Evolutionary conservation across 2,888 invertebrate species (phyloP).

Genomic region (Spodoptera picta): DNA sequence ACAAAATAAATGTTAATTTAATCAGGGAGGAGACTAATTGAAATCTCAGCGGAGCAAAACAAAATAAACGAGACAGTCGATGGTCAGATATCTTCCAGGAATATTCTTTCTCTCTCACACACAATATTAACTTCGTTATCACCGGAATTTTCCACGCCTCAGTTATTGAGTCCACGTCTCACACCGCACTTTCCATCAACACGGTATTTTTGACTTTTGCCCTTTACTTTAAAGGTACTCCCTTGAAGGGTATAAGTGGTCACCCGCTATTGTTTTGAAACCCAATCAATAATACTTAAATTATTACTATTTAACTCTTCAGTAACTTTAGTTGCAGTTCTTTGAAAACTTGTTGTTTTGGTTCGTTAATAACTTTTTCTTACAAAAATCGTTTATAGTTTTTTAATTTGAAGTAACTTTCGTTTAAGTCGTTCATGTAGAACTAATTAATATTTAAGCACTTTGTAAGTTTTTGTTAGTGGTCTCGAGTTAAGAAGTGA

Average conservation of each 20-base stretch:
- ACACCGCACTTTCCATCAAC: slow-evolving; percentile 28
- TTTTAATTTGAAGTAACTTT: too few species aligned
- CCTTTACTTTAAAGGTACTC: slow-evolving; percentile 29
- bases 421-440: too few species aligned
- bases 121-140: slow-evolving; percentile 14
- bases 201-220: slow-evolving; percentile 42
- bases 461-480: not conserved
- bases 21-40: too few species aligned
- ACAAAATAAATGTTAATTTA: too few species aligned
- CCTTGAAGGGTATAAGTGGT: slow-evolving; percentile 14
- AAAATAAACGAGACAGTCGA: too few species aligned
- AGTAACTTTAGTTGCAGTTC: slow-evolving; percentile 13
- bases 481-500: not conserved
- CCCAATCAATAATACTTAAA: slow-evolving; percentile 19
- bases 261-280: slow-evolving; percentile 23
- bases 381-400: too few species aligned
- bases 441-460: too few species aligned
- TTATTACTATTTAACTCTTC: slow-evolving; percentile 10
- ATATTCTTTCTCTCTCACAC: too few species aligned
- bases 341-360: slow-evolving; percentile 11
- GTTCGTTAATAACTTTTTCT: slow-evolving; percentile 18
- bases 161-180: slow-evolving; percentile 15
- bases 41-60: too few species aligned
- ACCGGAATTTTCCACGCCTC: too few species aligned
- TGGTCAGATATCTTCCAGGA: too few species aligned